These are phyloP conservation scores for Prostheceraeus crozeri DNA, from an alignment of 2,888 invertebrate species.

Conservation along the genomic window DNA sequence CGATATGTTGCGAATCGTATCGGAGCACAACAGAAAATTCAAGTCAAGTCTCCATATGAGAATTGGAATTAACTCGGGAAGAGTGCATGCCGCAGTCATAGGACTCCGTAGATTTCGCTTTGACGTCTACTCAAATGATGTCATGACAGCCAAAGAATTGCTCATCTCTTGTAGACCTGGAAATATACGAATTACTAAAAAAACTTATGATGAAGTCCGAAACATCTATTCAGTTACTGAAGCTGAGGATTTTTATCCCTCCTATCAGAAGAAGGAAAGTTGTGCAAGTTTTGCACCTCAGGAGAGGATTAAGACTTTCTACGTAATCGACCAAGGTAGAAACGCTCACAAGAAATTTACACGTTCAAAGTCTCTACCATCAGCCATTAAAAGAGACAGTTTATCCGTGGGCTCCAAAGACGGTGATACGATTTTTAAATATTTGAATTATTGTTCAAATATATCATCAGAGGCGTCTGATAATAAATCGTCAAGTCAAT, in stretches of 20 bases:
- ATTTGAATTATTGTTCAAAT: too few species aligned
- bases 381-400: too few species aligned
- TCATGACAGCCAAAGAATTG: constrained; percentile 84
- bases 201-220: constrained; percentile 61
- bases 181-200: constrained; percentile 71
- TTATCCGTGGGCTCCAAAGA: too few species aligned
- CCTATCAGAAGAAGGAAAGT: too few species aligned
- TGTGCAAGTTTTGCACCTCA: too few species aligned
- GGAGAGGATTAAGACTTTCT: too few species aligned
- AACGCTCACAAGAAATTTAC: too few species aligned
- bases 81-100: constrained; percentile 63
- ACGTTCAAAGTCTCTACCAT: too few species aligned
- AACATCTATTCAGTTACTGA: not conserved
- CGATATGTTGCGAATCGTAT: constrained; percentile 72
- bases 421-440: too few species aligned
- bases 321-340: too few species aligned
- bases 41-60: constrained; percentile 67
- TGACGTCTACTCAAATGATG: constrained; percentile 97
- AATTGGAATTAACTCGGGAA: constrained; percentile 87
- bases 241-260: constrained; percentile 20
- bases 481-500: too few species aligned
- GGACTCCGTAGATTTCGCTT: constrained; percentile 89
- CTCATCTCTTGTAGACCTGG: constrained; percentile 78
- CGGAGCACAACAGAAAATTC: constrained; percentile 78
- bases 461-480: too few species aligned